Conservation (phyloP, 2,797 vertebrate genomes). For the Nyctalus aviator region DNA sequence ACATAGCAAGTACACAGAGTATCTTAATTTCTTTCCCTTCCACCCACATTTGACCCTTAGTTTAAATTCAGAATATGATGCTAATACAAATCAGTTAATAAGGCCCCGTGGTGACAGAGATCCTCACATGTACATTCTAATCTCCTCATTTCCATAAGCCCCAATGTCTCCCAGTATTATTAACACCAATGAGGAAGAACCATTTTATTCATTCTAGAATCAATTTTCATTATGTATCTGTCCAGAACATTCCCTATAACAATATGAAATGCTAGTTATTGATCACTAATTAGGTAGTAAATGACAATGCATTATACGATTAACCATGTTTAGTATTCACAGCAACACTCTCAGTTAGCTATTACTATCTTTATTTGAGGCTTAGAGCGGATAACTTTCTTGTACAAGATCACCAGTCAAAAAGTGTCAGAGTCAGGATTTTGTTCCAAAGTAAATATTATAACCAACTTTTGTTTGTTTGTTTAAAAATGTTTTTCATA, state of each 20-base stretch:
- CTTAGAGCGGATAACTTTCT: background rate
- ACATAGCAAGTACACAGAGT: background rate
- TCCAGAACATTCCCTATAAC: background rate
- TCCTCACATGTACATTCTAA: background rate
- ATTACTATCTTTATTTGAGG: background rate
- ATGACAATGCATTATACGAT: background rate
- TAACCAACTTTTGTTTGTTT: background rate
- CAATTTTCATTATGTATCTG: constrained; percentile 50
- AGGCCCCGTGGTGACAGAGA: background rate
- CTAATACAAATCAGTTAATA: constrained; percentile 33
- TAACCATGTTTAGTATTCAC: background rate
- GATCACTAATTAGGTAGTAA: constrained; percentile 33
- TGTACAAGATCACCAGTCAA: background rate
- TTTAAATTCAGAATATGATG: background rate
- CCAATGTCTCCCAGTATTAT: background rate
- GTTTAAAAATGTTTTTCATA: too few relatives aligned
- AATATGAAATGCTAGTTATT: constrained; percentile 46
- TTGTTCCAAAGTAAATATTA: background rate
- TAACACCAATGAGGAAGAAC: constrained; percentile 22
- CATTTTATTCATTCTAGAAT: constrained; percentile 56
- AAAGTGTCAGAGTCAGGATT: background rate
- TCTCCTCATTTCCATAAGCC: background rate
- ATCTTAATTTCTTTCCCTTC: background rate
- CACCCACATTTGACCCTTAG: background rate
- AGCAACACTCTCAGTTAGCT: background rate